Evolutionary conservation across 2,888 invertebrate genomes (phyloP).

Genomic region (Erebia epiphron): DNA sequence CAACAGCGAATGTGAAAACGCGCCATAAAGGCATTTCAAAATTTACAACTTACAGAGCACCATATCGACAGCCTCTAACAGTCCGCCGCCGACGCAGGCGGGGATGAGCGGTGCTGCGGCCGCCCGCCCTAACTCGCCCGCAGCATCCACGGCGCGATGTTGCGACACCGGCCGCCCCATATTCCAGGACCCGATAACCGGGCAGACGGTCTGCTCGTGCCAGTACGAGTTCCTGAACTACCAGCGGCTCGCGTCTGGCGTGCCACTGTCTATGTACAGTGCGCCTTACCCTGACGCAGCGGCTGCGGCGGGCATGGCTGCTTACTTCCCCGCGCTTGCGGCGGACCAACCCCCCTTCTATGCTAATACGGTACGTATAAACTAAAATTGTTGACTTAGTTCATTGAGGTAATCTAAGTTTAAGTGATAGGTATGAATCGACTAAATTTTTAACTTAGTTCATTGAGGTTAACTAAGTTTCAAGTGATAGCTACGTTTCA

Average conservation of each 20-base stretch:
- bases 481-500: too few relatives aligned
- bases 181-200: conserved; percentile 94
- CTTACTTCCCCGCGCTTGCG: conserved; percentile 92
- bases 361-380: conserved; percentile 89
- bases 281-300: conserved; percentile 89
- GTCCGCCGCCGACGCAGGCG: conserved; percentile 85
- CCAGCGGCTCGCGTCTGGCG: conserved; percentile 89
- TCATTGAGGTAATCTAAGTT: too few relatives aligned
- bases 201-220: conserved; percentile 94
- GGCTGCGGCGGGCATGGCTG: conserved; percentile 90
- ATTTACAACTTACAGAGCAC: conserved; percentile 83
- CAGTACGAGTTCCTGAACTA: conserved; percentile 94
- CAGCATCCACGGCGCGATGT: conserved; percentile 86
- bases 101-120: conserved; percentile 80
- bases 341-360: conserved; percentile 94
- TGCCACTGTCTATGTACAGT: conserved; percentile 92
- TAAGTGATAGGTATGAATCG: too few relatives aligned
- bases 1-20: conserved; percentile 76
- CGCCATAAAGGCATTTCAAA: conserved; percentile 82
- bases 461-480: too few relatives aligned
- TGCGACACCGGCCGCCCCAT: conserved; percentile 96
- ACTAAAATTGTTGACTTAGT: too few relatives aligned
- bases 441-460: too few relatives aligned
- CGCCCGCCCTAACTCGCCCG: conserved; percentile 74
- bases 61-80: conserved; percentile 88